Evolutionary conservation across 2,113 vertebrate species (phyloP).

Genomic region (Sciurus niger): DNA sequence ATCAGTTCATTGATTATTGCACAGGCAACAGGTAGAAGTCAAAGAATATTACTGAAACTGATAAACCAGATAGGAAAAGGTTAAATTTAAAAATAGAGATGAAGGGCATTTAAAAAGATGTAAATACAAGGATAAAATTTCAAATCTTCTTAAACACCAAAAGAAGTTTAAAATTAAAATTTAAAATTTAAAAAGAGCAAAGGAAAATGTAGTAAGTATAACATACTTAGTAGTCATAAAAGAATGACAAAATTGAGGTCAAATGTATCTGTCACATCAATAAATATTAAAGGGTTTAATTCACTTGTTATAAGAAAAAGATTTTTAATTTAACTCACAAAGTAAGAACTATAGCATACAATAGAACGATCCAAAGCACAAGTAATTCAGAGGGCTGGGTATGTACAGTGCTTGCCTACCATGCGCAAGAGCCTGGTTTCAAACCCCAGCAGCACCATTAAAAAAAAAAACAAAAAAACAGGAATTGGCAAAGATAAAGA

Average conservation of each 20-base stretch:
- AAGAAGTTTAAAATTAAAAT: neutral
- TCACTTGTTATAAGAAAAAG: neutral
- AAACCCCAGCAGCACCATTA: neutral
- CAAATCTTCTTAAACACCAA: constrained; percentile 1
- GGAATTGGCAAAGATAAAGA: neutral
- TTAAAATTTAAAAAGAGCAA: neutral
- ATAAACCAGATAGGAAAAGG: neutral
- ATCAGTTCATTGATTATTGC: neutral
- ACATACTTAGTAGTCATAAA: constrained; percentile 1
- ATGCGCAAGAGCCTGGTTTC: too few relatives aligned
- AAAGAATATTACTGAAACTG: neutral
- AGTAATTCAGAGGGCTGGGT: neutral
- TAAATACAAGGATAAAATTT: constrained; percentile 8
- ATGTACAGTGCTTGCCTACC: too few relatives aligned
- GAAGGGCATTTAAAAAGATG: neutral
- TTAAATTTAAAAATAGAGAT: neutral
- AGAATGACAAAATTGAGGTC: constrained; percentile 1
- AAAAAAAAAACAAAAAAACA: neutral
- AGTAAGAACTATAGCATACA: neutral
- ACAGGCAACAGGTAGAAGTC: neutral
- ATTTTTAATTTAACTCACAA: constrained; percentile 16
- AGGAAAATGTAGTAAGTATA: neutral
- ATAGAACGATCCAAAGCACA: neutral
- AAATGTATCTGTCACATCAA: neutral
- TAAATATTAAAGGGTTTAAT: neutral